These are phyloP conservation scores for Eristalis tenax DNA, from an alignment of 2,888 invertebrate species.

Conservation along the genomic window DNA sequence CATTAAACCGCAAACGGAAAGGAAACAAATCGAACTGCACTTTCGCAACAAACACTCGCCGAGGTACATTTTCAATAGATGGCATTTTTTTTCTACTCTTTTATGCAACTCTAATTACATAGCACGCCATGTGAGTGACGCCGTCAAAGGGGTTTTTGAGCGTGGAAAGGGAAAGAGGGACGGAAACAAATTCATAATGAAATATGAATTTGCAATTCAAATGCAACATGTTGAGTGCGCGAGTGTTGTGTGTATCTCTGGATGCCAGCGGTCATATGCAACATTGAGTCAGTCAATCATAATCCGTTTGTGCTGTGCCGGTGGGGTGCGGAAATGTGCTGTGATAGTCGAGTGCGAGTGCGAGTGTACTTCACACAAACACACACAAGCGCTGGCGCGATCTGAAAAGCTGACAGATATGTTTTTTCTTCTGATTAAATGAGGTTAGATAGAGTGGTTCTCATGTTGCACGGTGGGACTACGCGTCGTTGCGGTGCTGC, in stretches of 20 bases:
- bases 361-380: conserved; percentile 7
- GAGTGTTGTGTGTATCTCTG: conserved; percentile 3
- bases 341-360: conserved; percentile 4
- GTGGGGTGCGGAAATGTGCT: conserved; percentile 5
- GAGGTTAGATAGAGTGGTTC: conserved; percentile 42
- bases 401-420: conserved; percentile 45
- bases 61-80: conserved; percentile 38
- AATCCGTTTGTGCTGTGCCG: conserved; percentile 9
- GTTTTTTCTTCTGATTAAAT: conserved; percentile 33
- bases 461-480: conserved; percentile 28
- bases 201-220: conserved; percentile 63
- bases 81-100: conserved; percentile 25
- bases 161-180: background rate
- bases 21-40: background rate
- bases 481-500: background rate
- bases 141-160: background rate
- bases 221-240: conserved; percentile 59
- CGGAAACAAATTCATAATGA: conserved; percentile 44
- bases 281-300: conserved; percentile 47
- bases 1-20: conserved; percentile 5
- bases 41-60: conserved; percentile 27
- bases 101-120: conserved; percentile 54
- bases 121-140: background rate
- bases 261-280: conserved; percentile 19
- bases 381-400: background rate